phyloP scores from a whole-genome alignment of 2,797 vertebrate genomes.

The Glossophaga mutica region DNA sequence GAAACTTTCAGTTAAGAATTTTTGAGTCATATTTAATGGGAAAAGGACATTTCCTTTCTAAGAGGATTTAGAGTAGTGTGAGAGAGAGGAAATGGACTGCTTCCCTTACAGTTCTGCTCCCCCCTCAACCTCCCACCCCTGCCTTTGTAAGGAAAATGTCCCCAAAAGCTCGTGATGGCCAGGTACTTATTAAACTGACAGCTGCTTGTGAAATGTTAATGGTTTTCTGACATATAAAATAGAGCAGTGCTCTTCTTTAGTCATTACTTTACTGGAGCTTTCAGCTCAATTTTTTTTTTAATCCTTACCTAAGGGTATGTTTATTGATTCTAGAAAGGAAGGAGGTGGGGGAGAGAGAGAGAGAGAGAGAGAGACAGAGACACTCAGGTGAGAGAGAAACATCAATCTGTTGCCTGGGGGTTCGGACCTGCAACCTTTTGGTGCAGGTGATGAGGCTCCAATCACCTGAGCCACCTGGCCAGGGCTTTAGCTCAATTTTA shows the following conservation, averaged over 20 bases:
- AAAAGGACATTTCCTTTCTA: conserved; percentile 18
- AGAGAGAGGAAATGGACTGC: conserved; percentile 20
- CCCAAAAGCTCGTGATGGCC: conserved; percentile 48
- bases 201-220: conserved; percentile 29
- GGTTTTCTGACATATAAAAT: conserved; percentile 57
- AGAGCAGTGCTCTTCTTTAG: conserved; percentile 39
- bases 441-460: background rate
- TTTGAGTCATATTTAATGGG: conserved; percentile 46
- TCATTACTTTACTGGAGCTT: background rate
- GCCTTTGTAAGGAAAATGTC: conserved; percentile 34
- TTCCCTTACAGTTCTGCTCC: conserved; percentile 15
- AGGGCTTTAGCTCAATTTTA: background rate
- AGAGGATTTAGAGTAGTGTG: conserved; percentile 8
- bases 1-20: conserved; percentile 17
- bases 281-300: background rate
- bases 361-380: background rate
- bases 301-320: background rate
- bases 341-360: background rate
- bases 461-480: background rate
- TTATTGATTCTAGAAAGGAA: background rate
- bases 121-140: background rate
- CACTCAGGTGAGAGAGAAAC: background rate
- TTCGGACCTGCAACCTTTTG: too few relatives aligned
- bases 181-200: conserved; percentile 64
- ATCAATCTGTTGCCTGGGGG: background rate